Percentiles rank a stretch among this genome's conserved stretches.
phyloP scores from a whole-genome alignment of 2,888 invertebrate genomes.

The Parthenolecanium corni region DNA sequence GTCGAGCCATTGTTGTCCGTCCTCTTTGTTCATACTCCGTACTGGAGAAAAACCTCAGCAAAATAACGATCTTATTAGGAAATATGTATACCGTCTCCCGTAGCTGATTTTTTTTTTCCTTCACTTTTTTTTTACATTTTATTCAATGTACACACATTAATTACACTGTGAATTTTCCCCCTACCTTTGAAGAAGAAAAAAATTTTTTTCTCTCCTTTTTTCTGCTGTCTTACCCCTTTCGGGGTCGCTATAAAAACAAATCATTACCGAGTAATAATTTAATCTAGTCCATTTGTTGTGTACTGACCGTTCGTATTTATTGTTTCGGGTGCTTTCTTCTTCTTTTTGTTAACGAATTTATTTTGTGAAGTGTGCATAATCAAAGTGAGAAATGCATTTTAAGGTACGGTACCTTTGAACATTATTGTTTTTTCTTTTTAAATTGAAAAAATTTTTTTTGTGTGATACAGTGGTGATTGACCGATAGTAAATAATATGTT shows the following conservation, averaged over 20 bases:
- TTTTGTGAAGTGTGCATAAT: neutral
- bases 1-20: conserved; percentile 25
- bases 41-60: conserved; percentile 18
- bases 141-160: conserved; percentile 5
- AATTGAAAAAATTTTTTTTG: neutral
- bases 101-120: no score
- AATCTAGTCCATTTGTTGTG: conserved; percentile 25
- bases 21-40: conserved; percentile 22
- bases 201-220: no score
- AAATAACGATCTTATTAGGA: conserved; percentile 22
- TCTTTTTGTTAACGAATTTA: conserved; percentile 4
- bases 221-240: neutral
- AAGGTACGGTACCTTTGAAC: conserved; percentile 2
- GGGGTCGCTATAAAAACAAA: conserved; percentile 27
- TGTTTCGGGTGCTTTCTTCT: neutral
- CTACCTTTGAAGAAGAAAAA: neutral
- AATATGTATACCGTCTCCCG: conserved; percentile 8
- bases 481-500: no score
- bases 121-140: no score
- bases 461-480: neutral
- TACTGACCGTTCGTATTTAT: conserved; percentile 11
- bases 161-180: conserved; percentile 25
- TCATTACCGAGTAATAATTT: conserved; percentile 3
- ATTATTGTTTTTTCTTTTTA: neutral
- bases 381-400: neutral